These are phyloP conservation scores for Myocastor coypus DNA, from an alignment of 2,113 vertebrate species.

Conservation along the genomic window DNA sequence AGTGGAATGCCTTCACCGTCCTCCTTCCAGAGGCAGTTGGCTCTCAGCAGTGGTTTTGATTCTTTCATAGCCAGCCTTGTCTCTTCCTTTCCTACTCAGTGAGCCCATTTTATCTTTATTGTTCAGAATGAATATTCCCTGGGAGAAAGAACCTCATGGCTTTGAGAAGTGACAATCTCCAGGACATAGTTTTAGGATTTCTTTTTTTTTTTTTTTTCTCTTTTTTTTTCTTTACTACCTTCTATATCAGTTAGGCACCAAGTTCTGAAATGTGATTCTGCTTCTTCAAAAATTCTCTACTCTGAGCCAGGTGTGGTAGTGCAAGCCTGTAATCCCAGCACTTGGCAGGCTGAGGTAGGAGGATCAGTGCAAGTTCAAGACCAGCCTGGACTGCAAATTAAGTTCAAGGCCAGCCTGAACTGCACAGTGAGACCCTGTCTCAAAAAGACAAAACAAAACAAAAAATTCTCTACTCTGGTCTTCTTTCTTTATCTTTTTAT, in stretches of 20 bases:
- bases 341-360: too few species aligned
- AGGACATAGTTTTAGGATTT: background rate
- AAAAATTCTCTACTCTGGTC: background rate
- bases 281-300: background rate
- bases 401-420: too few species aligned
- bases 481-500: background rate
- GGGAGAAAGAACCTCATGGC: background rate
- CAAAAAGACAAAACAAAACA: too few species aligned
- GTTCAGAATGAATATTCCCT: background rate
- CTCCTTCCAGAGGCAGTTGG: background rate
- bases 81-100: background rate
- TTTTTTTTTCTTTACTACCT: background rate
- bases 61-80: background rate
- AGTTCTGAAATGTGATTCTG: background rate
- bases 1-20: background rate
- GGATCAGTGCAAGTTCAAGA: too few species aligned
- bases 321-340: too few species aligned
- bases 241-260: background rate
- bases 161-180: background rate
- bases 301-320: too few species aligned
- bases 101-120: constrained; percentile 2
- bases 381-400: too few species aligned
- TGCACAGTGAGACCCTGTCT: too few species aligned
- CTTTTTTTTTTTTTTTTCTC: background rate
- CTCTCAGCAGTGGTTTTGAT: background rate